Percentiles rank a stretch among this genome's conserved stretches.
Evolutionary conservation across 1,140 invertebrate species (phyloP).

Genomic region (Trachymyrmex septentrionalis): DNA sequence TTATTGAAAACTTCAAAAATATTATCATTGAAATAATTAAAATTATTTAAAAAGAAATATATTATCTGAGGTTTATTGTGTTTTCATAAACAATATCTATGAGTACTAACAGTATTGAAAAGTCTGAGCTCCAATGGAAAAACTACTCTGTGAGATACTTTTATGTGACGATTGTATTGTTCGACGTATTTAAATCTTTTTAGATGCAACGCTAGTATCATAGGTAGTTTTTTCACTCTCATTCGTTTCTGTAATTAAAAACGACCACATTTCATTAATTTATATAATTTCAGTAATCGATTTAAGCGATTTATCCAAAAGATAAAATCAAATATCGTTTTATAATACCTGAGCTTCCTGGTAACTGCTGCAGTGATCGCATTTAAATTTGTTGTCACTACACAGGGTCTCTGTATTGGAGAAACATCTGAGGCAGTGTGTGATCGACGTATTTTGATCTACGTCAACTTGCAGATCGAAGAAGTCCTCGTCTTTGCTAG

Average conservation of each 20-base stretch:
- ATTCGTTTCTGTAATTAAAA: constrained; percentile 93
- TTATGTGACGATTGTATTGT: constrained; percentile 99
- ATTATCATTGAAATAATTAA: neutral
- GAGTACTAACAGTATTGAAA: constrained; percentile 95
- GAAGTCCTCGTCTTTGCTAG: constrained; percentile 99
- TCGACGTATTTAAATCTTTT: constrained; percentile 99
- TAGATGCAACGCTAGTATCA: constrained; percentile 98
- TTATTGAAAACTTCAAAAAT: neutral
- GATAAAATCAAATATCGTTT: neutral
- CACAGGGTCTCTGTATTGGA: constrained; percentile 99
- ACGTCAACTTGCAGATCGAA: constrained; percentile 99
- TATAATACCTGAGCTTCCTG: constrained; percentile 96
- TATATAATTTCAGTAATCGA: neutral
- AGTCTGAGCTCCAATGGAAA: constrained; percentile 99
- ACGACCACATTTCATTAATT: neutral
- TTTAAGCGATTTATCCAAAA: neutral
- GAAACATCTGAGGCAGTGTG: constrained; percentile 98
- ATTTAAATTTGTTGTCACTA: constrained; percentile 99
- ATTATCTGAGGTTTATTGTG: neutral
- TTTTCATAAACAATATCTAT: neutral
- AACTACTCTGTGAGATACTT: constrained; percentile 99
- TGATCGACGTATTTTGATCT: constrained; percentile 99
- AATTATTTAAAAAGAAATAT: constrained; percentile 9
- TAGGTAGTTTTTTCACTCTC: constrained; percentile 99
- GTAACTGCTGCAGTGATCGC: constrained; percentile 99